phyloP scores from a whole-genome alignment of 1,140 invertebrate genomes.

The Euwallacea similis region DNA sequence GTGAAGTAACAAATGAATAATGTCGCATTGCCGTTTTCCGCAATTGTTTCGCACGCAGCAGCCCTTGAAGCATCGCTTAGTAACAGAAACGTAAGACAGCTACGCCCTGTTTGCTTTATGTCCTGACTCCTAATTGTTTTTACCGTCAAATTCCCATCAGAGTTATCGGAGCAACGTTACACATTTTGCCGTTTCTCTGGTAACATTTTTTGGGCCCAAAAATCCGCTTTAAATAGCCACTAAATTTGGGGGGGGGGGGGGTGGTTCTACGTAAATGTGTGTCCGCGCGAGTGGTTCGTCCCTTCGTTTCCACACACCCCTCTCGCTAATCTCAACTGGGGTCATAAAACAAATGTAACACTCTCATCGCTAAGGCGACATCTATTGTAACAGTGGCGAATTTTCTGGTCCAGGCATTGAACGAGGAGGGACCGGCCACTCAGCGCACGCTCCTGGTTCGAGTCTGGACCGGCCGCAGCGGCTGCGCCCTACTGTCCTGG shows the following conservation, averaged over 20 bases:
- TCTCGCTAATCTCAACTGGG: too few relatives aligned
- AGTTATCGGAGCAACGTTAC: too few relatives aligned
- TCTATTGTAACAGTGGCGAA: slow-evolving; percentile 35
- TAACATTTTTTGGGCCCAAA: too few relatives aligned
- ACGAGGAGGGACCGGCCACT: slow-evolving; percentile 49
- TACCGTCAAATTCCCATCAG: too few relatives aligned
- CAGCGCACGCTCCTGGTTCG: slow-evolving; percentile 11
- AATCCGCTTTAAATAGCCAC: slow-evolving; percentile 4
- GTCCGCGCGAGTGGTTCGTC: slow-evolving; percentile 48
- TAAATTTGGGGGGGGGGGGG: slow-evolving; percentile 31
- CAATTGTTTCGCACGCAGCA: too few relatives aligned
- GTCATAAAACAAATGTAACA: background rate
- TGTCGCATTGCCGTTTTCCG: too few relatives aligned
- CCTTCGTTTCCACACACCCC: slow-evolving; percentile 27
- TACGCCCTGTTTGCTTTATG: too few relatives aligned
- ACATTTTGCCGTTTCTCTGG: too few relatives aligned
- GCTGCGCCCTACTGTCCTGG: slow-evolving; percentile 4
- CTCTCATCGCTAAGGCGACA: slow-evolving; percentile 19
- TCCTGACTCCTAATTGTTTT: too few relatives aligned
- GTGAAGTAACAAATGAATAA: too few relatives aligned
- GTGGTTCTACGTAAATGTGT: slow-evolving; percentile 30
- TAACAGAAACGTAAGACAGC: too few relatives aligned
- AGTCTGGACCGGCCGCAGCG: slow-evolving; percentile 6
- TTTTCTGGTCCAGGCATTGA: slow-evolving; percentile 55
- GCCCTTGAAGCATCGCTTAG: too few relatives aligned